Conservation (phyloP, 2,888 invertebrate genomes). For the Drosophila gaucha region DNA sequence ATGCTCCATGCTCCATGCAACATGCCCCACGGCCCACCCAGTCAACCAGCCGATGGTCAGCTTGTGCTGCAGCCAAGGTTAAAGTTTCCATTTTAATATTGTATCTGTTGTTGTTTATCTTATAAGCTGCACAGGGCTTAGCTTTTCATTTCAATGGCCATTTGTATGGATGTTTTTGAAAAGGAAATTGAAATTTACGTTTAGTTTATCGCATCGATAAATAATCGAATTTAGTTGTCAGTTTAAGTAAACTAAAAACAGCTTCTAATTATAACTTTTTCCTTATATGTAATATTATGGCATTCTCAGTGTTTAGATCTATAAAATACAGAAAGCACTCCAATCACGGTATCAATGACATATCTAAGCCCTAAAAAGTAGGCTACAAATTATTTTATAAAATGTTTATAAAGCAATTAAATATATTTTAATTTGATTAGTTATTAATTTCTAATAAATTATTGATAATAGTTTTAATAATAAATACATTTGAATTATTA, state of each 20-base stretch:
- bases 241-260: too few species aligned
- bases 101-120: constrained; percentile 63
- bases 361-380: constrained; percentile 2
- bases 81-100: constrained; percentile 74
- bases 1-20: constrained; percentile 13
- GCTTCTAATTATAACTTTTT: too few species aligned
- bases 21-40: not conserved
- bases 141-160: constrained; percentile 31
- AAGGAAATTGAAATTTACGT: constrained; percentile 45
- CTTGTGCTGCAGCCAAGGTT: constrained; percentile 57
- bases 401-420: not conserved
- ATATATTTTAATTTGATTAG: too few species aligned
- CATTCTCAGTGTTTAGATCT: not conserved
- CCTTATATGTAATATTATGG: not conserved
- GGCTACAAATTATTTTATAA: constrained; percentile 2
- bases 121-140: constrained; percentile 22
- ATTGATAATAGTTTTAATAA: not conserved
- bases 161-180: constrained; percentile 21
- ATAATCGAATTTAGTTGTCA: constrained; percentile 17
- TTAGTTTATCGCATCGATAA: constrained; percentile 43
- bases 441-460: not conserved
- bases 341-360: too few species aligned
- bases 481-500: not conserved
- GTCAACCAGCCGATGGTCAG: not conserved
- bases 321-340: not conserved